A percentile compares a stretch with the other conserved stretches of the same genome.
Evolutionary conservation across 2,113 vertebrate genomes (phyloP).

Genomic region (Chionodraco myersi): DNA sequence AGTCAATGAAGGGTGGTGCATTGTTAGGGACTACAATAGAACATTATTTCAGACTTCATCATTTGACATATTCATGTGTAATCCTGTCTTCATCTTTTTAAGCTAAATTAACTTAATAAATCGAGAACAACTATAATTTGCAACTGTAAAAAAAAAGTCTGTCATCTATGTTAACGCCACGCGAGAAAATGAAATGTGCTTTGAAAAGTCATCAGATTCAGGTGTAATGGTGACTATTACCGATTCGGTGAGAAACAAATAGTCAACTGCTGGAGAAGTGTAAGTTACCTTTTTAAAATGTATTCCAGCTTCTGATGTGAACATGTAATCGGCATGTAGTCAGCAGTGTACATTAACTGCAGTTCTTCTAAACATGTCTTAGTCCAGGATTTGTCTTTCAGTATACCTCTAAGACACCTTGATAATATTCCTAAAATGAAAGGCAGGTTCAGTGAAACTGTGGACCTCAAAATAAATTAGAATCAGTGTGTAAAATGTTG

Average conservation of each 20-base stretch:
- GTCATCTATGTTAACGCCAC: not conserved
- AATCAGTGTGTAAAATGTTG: constrained; percentile 11
- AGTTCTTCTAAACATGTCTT: not conserved
- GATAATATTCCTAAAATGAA: not conserved
- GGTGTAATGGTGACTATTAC: too few relatives aligned
- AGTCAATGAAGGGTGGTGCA: not conserved
- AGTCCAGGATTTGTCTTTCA: not conserved
- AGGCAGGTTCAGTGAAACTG: constrained; percentile 6
- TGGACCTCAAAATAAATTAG: constrained; percentile 24
- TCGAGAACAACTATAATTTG: not conserved
- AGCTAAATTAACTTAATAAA: not conserved
- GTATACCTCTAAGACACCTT: not conserved
- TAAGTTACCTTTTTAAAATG: not conserved
- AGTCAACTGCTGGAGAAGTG: not conserved
- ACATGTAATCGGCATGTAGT: not conserved
- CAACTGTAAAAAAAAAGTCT: too few relatives aligned
- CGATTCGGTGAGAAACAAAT: not conserved
- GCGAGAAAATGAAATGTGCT: not conserved
- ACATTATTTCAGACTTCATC: not conserved
- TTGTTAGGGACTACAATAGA: too few relatives aligned
- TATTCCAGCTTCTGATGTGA: constrained; percentile 2
- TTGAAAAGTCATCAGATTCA: not conserved
- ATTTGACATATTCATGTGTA: not conserved
- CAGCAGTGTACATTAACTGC: not conserved
- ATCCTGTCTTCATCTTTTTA: not conserved